These are phyloP conservation scores for Illadopsis cleaveri DNA, from an alignment of 2,113 vertebrate species.

Conservation along the genomic window DNA sequence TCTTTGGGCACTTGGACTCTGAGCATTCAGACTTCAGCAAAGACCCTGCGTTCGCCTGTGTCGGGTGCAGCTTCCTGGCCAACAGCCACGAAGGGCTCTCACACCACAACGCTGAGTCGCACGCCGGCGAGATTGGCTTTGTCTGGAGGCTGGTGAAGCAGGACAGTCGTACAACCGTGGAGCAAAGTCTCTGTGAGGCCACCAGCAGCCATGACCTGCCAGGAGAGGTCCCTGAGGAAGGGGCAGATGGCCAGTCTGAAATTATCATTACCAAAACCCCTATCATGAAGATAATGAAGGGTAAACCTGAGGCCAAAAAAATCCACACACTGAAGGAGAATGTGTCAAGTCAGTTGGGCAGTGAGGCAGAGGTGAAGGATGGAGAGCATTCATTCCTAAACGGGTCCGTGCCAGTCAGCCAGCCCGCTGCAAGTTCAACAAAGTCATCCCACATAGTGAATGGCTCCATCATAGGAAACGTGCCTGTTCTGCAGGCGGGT, in stretches of 20 bases:
- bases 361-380: constrained; percentile 69
- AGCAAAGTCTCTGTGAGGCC: constrained; percentile 79
- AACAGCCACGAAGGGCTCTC: constrained; percentile 90
- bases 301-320: constrained; percentile 90
- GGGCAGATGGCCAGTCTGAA: constrained; percentile 74
- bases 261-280: constrained; percentile 97
- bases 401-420: constrained; percentile 70
- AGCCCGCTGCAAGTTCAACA: constrained; percentile 71
- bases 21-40: constrained; percentile 89
- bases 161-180: constrained; percentile 80
- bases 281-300: constrained; percentile 97
- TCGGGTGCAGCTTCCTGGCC: constrained; percentile 83
- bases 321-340: constrained; percentile 85
- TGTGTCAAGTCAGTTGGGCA: constrained; percentile 50
- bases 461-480: constrained; percentile 82
- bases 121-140: constrained; percentile 76
- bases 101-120: constrained; percentile 87
- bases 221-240: constrained; percentile 58
- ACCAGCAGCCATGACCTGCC: constrained; percentile 28
- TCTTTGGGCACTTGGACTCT: constrained; percentile 90
- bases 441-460: constrained; percentile 82
- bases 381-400: constrained; percentile 81
- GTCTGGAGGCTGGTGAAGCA: constrained; percentile 83
- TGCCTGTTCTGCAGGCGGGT: constrained; percentile 88
- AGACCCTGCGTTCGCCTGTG: constrained; percentile 87